Base-by-base conservation (phyloP, 2,797 vertebrate species). In the Peromyscus aztecus region DNA sequence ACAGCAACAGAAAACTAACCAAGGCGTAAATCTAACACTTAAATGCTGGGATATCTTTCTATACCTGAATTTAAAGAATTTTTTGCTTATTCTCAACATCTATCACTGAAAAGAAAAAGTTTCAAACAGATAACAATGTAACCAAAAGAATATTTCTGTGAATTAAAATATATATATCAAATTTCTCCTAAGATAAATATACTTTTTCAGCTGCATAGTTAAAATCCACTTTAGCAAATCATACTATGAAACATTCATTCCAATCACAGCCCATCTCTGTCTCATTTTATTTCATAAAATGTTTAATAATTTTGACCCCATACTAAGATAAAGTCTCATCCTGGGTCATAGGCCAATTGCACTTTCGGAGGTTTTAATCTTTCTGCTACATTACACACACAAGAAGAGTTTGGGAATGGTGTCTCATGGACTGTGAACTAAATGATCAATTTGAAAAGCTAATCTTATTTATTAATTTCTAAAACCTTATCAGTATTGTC, bases 211-310 rank as follows among this genome's bases (percentile, higher is more conserved):
- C 84, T 89, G 46, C 67, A 27, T 77, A 82, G 27, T 94, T 77
- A 52, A 90, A 87, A 83, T 87, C 27, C 46, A 90, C 52, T 52
- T 91, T 73, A 78, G 11, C 23, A 73, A 89, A 92, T 92, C 29
- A n/a, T 40, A 81, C 94, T 87, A 92, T 92, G 46, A 94, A 94
- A 75, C 31, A 78, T 34, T 90, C 69, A 92, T 95, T 94, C 71
- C 40, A 83, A 88, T 92, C 92, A 78, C 24, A 89, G 52, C 19
- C 67, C 86, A 67, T 78, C 23, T 69, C 83, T 31, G 43, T 67
- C 71, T 75, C 77, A 75, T 46, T 87, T 90, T 43, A 84, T 67
- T 40, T 86, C 93, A 83, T 87, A 90, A 88, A 87, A 61, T 73
- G 11, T 55, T 83, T 88, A 61, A 59, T 71, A 78, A 83, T 80